Evolutionary conservation across 2,113 vertebrate species (phyloP), one percentile per base, ranked within the genome.

Genomic region (Pygathrix nemaeus): DNA sequence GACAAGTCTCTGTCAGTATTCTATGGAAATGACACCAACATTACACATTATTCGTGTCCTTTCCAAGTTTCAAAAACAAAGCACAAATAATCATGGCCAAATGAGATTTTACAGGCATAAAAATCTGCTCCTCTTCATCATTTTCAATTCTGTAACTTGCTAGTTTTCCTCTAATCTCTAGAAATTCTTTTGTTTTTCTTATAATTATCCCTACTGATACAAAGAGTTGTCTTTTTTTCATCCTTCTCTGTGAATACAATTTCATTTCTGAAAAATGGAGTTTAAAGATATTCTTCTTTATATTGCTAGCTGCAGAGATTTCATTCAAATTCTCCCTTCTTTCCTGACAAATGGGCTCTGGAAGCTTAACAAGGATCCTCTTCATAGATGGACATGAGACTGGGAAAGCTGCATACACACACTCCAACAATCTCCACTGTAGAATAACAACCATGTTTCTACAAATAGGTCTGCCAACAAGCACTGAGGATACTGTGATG

Each of bases 391-490:
- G 93, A 68, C 83, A 45, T 32, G 43, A 83, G 50, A 59, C 50
- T 61, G 23, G 94, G 66, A 79, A 80, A 72, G 1, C 0, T 87
- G 89, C 48, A 72, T 11, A 70, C 94, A 96, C 83, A 52, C 12
- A 80, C 18, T 73, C 59, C 11, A 93, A 76, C 40, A 57, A 32
- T 43, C 66, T 27, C 86, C 78, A 11, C 79, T 48, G 21, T 12
- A 96, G n/a, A 83, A 73, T 57, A 94, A 97, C 64, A 93, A 97
- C 95, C 11, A n/a, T 12, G 70, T 81, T 80, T 81, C 70, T 92
- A 78, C 52, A 98, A 96, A 97, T 95, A 97, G 38, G 21, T 66
- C 90, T 96, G 96, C 85, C 88, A 97, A 17, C 88, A 83, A 88
- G 88, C 96, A 96, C 70, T 91, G 94, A 70, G 18, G 30, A 72